phyloP scores from a whole-genome alignment of 2,797 vertebrate species.

The Bucorvus abyssinicus region DNA sequence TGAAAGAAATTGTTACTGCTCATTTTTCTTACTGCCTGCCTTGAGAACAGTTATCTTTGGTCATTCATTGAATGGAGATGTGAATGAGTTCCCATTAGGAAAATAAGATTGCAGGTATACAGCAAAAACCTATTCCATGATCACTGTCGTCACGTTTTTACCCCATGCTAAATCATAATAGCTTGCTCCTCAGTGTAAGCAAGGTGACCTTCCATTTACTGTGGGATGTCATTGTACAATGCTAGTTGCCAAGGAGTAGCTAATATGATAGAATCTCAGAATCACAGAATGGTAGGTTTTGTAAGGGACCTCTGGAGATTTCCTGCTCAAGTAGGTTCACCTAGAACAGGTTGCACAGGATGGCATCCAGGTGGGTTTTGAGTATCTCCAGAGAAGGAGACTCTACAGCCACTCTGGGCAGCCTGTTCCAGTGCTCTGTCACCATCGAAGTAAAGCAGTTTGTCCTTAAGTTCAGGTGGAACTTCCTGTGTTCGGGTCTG shows the following conservation, averaged over 20 bases:
- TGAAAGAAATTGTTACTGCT: background rate
- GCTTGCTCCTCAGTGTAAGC: background rate
- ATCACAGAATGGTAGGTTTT: no score
- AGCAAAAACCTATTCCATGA: background rate
- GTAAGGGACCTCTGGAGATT: no score
- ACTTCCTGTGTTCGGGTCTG: no score
- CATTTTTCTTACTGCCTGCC: background rate
- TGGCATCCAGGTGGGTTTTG: no score
- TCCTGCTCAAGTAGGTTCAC: no score
- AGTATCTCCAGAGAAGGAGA: no score
- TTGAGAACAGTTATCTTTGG: background rate
- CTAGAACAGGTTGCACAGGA: no score
- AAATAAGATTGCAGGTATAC: background rate
- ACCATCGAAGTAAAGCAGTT: no score
- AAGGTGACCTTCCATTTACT: background rate
- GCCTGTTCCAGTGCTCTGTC: no score
- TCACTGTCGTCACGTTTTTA: background rate
- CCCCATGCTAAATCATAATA: background rate
- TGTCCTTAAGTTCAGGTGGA: no score
- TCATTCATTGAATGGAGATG: background rate
- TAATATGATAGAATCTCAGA: background rate
- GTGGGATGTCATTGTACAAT: background rate
- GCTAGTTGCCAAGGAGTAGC: background rate
- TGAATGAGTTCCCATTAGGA: background rate
- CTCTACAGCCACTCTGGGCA: no score